Percentiles rank a stretch among this genome's conserved stretches.
Conservation (phyloP, 2,888 invertebrate genomes). For the Apamea crenata region DNA sequence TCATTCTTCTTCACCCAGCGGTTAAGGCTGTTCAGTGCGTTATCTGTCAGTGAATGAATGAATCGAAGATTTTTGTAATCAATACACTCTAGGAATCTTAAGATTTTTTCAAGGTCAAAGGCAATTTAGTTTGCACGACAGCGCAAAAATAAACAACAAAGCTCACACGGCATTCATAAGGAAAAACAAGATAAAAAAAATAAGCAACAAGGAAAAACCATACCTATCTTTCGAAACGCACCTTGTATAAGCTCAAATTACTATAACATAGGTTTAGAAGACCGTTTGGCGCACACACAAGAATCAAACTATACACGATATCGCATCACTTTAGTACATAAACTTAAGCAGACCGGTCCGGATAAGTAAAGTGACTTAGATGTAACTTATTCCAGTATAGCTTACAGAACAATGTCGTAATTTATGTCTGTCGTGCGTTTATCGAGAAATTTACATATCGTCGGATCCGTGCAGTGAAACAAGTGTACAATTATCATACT, state of each 20-base stretch:
- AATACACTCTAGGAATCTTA: background rate
- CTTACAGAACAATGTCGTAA: conserved; percentile 37
- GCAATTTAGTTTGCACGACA: no score
- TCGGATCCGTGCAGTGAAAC: conserved; percentile 18
- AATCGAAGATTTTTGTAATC: background rate
- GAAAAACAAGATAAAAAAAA: conserved; percentile 8
- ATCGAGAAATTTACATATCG: conserved; percentile 53
- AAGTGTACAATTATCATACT: conserved; percentile 37
- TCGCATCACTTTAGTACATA: conserved; percentile 2
- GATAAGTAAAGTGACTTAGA: conserved; percentile 19
- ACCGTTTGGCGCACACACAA: conserved; percentile 32
- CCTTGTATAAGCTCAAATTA: conserved; percentile 28
- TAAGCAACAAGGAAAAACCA: background rate
- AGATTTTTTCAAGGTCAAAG: background rate
- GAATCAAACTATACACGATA: conserved; percentile 25
- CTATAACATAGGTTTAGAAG: conserved; percentile 30
- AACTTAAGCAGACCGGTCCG: conserved; percentile 33
- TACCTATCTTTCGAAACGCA: background rate
- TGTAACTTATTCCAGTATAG: conserved; percentile 19
- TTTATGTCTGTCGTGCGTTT: conserved; percentile 50
- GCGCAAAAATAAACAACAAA: background rate
- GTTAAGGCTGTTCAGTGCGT: background rate
- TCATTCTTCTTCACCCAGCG: no score
- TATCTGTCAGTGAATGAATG: background rate
- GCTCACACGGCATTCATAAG: background rate